These are phyloP conservation scores for Ornithoptera priamus DNA, from an alignment of 2,888 invertebrate genomes.

Conservation along the genomic window DNA sequence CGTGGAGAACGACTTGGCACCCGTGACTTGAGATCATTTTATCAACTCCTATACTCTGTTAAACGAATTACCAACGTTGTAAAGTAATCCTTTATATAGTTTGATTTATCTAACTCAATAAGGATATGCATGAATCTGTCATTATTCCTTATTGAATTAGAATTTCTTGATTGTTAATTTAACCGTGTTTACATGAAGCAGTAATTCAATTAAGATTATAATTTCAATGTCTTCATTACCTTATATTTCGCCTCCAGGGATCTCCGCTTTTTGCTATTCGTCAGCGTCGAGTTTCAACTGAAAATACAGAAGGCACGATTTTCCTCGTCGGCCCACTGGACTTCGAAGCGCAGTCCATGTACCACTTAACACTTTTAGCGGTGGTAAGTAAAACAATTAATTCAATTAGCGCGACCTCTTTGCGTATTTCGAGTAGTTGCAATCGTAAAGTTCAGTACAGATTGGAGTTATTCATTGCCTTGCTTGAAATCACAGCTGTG, in stretches of 20 bases:
- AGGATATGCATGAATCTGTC: not conserved
- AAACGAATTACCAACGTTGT: not conserved
- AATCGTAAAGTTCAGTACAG: constrained; percentile 13
- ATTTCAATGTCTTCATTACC: not conserved
- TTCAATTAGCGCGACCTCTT: constrained; percentile 31
- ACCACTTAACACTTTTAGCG: constrained; percentile 91
- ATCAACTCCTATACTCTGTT: constrained; percentile 54
- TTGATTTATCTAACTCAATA: not conserved
- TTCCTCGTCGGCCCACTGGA: constrained; percentile 89
- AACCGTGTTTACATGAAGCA: not conserved
- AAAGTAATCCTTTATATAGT: not conserved
- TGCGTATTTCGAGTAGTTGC: constrained; percentile 16
- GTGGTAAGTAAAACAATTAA: constrained; percentile 83
- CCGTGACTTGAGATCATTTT: constrained; percentile 56
- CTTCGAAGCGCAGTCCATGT: constrained; percentile 93
- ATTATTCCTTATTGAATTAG: too few relatives aligned
- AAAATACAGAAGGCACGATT: constrained; percentile 89
- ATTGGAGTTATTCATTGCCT: constrained; percentile 25
- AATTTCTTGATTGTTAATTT: not conserved
- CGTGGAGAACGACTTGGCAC: constrained; percentile 56
- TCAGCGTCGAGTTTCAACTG: constrained; percentile 86
- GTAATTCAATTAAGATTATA: not conserved
- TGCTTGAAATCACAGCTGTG: constrained; percentile 24
- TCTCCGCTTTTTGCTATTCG: constrained; percentile 88
- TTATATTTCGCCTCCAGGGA: constrained; percentile 76